A percentile compares a stretch with the other conserved stretches of the same genome.
Evolutionary conservation across 2,888 invertebrate genomes (phyloP).

Genomic region (Erebia ligea): DNA sequence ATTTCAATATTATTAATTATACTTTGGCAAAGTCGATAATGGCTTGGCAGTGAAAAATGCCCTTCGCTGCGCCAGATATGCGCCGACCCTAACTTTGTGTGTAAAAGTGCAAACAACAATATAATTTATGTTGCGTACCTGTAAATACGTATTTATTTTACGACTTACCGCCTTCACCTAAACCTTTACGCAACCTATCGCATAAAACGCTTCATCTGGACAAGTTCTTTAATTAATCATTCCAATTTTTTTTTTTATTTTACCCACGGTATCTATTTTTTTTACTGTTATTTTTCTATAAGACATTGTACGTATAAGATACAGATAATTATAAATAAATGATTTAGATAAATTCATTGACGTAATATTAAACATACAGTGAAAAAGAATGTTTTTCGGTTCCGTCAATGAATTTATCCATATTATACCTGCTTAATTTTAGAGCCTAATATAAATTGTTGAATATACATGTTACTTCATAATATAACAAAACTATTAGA

Average conservation of each 20-base stretch:
- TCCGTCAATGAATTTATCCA: background rate
- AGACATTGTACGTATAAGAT: background rate
- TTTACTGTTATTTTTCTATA: constrained; percentile 10
- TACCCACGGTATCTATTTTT: background rate
- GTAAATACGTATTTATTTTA: background rate
- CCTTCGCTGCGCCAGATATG: too few species aligned
- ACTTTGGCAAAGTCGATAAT: too few species aligned
- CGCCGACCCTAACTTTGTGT: too few species aligned
- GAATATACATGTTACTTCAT: constrained; percentile 12
- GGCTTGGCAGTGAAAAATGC: too few species aligned
- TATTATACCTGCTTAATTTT: constrained; percentile 6
- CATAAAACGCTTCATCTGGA: constrained; percentile 4
- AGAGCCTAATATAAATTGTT: constrained; percentile 9
- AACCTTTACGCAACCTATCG: background rate
- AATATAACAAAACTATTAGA: constrained; percentile 19
- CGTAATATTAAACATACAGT: background rate
- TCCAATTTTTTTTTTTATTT: constrained; percentile 13
- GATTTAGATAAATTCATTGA: background rate
- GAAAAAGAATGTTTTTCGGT: background rate
- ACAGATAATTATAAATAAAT: constrained; percentile 3
- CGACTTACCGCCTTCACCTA: background rate
- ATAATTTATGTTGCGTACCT: too few species aligned
- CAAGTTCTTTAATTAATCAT: constrained; percentile 17
- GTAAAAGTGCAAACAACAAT: too few species aligned
- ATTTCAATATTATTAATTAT: too few species aligned